Evolutionary conservation across 2,113 vertebrate genomes (phyloP), one percentile per base, ranked within the genome.

Genomic region (Lepisosteus osseus): DNA sequence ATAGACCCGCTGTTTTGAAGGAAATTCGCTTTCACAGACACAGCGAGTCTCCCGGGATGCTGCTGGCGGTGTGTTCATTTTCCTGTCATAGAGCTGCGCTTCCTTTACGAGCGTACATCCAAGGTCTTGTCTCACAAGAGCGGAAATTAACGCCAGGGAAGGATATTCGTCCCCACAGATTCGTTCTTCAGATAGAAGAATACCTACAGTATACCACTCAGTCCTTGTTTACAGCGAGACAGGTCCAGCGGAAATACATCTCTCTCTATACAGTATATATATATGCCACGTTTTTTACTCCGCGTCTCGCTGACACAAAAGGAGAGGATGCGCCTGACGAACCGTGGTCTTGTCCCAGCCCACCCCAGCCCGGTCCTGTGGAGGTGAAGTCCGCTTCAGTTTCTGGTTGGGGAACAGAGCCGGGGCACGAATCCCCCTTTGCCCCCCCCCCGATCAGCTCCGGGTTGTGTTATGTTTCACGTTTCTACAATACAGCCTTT

Each of bases 241-340:
- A 51, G 47, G 47, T 6, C 47, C 47, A 9, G 47, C 47, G 47
- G 47, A 51, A 51, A 51, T 9, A 5, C 47, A 51, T 9, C 5
- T 51, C 5, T 9, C 5, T 9, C 5, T 51, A 6, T 51, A 51
- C 9, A 1, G 1, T 51, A 51, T 51, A 51, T 51, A 29, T 29
- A 29, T 29, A 29, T 29, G 29, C 29, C 29, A 29, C 29, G 29
- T 29, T 29, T 29, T 29, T 29, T 29, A 29, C 29, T 29, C 29
- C 29, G 29, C 9, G 47, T 51, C 47, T 51, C 9, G 47, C 47
- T 51, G 47, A 9, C 47, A 51, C 47, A 51, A 79, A 94, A 94
- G 79, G 92, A 93, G 74, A 85, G 93, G 84, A 69, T 91, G 63
- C 85, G 90, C 56, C 83, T 93, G 67, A 89, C 87, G 76, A 90